Evolutionary conservation across 37 sponge, comb jelly and placozoan genomes (phyloP), one percentile per base, ranked within the genome.

Genomic region (Ianthella basta): DNA sequence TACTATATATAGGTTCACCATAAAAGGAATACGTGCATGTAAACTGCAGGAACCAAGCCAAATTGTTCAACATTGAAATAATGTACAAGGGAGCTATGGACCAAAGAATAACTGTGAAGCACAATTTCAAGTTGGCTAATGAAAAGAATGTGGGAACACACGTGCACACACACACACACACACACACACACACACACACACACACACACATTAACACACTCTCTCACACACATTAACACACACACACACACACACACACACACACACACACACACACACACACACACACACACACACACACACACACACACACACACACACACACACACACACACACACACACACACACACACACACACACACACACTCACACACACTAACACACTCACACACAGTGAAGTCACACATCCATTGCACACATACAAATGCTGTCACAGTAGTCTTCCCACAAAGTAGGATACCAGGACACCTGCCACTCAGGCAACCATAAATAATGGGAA

Each of bases 231-330:
- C 79, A 78, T 13, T 39, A 50, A 78, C 79, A 78, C 79, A 78
- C 79, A 78, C 79, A 78, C 79, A 78, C 79, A 78, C 79, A 78
- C 79, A 78, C 79, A 78, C 79, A 78, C 79, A 78, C 79, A 78
- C 79, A 78, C 79, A 78, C 79, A 78, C 79, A 78, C 79, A 78
- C 79, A 78, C 53, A 78, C 53, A 78, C 53, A 78, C 38, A 37
- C 79, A 78, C 79, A 39, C 79, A 78, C 53, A 78, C 53, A 78
- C 79, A 39, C 79, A 78, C 79, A 78, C 53, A 78, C 79, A 78
- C 79, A 78, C 79, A 78, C 79, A 78, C 79, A 78, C 79, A 78
- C 79, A 78, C 53, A 78, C 79, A 78, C 79, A 78, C 79, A 78
- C 79, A 78, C 79, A 78, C 79, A 54, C 79, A 78, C 79, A 78